Base-by-base conservation (phyloP, 1,140 invertebrate genomes). In the Drosophila kikkawai region DNA sequence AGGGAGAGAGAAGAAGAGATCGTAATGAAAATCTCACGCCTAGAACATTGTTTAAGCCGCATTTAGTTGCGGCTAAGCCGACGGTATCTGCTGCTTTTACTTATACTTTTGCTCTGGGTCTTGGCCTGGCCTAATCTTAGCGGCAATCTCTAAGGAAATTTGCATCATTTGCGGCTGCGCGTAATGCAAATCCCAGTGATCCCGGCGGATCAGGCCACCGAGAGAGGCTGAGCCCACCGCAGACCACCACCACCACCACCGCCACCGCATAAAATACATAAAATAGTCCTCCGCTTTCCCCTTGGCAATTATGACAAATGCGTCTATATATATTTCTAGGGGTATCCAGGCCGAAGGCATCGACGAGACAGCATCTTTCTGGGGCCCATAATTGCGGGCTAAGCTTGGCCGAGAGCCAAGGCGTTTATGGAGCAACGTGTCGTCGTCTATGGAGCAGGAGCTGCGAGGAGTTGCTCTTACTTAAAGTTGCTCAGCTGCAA, bases 21-120 rank as follows among this genome's bases (percentile, higher is more conserved):
- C 67, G 41, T 53, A 76, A 76, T 78, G 75, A 79, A 88, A 88
- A 90, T 88, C 84, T 90, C 85, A 88, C 84, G 84, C 84, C 84
- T 88, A 88, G 80, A 77, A 80, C 74, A 58, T 59, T 59, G 75
- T 78, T 90, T 90, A 88, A 84, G 78, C 84, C 81, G 84, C 78
- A 88, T 90, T 90, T 88, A 88, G 84, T 71, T 84, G 74, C 50
- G 77, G 80, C 84, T 88, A 67, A 88, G 78, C 80, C 66, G 22
- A 26, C 36, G 58, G 64, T 42, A 68, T 75, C 53, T 57, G 32
- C 42, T 44, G 53, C 44, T 64, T 36, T 63, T 55, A 55, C 37
- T 13, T 36, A 47, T 36, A 26, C 12, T 19, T 7, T 17, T 34
- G 45, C 29, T 59, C 0, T 22, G 3, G 17, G 12, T 37, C 36